These are phyloP conservation scores for Sebastes diaconus DNA, from an alignment of 2,797 vertebrate species.

Conservation along the genomic window DNA sequence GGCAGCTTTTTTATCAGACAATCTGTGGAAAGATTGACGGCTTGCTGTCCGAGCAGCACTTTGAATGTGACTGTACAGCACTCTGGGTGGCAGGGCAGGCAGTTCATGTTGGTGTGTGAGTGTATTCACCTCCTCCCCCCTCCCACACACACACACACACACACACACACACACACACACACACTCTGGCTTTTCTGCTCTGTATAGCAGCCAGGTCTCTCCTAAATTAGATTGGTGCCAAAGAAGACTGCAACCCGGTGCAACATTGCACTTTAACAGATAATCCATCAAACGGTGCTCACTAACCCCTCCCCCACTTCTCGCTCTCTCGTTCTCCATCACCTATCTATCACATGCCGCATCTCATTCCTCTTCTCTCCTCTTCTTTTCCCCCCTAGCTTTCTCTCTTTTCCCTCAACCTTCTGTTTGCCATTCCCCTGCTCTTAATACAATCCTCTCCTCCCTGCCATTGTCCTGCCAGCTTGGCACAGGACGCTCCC, in stretches of 20 bases:
- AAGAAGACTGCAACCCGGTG: conserved; percentile 67
- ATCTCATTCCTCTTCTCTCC: neutral
- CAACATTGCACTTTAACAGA: conserved; percentile 71
- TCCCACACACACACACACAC: neutral
- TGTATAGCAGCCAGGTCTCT: conserved; percentile 54
- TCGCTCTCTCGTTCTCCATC: neutral
- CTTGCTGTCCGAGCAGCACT: conserved; percentile 22
- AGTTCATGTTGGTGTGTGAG: conserved; percentile 30
- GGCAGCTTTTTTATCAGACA: conserved; percentile 10
- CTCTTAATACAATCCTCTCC: conserved; percentile 11
- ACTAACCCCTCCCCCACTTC: neutral
- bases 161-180: neutral
- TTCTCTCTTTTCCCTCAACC: neutral
- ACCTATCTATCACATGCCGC: conserved; percentile 18
- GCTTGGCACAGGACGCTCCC: conserved; percentile 45
- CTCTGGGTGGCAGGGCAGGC: conserved; percentile 39
- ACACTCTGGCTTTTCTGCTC: conserved; percentile 33
- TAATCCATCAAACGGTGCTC: conserved; percentile 69
- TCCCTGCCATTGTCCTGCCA: conserved; percentile 35
- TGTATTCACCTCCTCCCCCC: conserved; percentile 4
- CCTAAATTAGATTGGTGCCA: conserved; percentile 72
- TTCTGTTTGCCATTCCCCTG: neutral
- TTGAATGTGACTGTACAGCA: conserved; percentile 9
- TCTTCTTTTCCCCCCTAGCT: neutral
- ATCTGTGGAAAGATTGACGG: neutral